Evolutionary conservation across 1,140 invertebrate genomes (phyloP), one percentile per base, ranked within the genome.

Genomic region (Dendroctonus ponderosae): DNA sequence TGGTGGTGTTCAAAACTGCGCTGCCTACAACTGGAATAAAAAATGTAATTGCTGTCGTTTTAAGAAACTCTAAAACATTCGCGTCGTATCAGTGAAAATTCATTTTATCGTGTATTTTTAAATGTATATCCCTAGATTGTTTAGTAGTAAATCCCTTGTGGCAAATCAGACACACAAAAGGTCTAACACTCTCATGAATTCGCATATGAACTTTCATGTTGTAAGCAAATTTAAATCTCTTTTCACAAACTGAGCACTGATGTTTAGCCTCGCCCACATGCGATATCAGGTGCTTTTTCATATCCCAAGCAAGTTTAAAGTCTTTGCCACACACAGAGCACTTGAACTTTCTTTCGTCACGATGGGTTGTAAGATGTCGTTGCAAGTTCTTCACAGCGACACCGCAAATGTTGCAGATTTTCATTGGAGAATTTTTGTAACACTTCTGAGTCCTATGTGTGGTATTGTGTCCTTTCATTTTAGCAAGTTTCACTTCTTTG

Each of bases 131-230:
- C 39, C 66, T 71, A 26, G 44, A 68, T 41, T 68, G 69, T 51
- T 71, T 71, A 2, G 66, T 71, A 5, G 70, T 68, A 39, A 71
- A 68, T 11, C 52, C 83, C 73, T 89, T 89, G 3, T 86, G 84
- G 75, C 89, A 90, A 15, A 85, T 79, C 5, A 81, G 75, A 78
- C 89, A 91, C 50, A 85, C 81, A 75, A 86, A 90, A 4, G 88
- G 88, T 71, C 89, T 89, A 71, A 89, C 86, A 3, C 86, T 87
- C 0, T 87, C 87, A 69, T 90, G 87, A 52, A 79, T 83, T 11
- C 86, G 77, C 84, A 88, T 85, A 71, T 91, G 89, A 6, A 70
- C 67, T 43, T 68, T 72, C 15, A 72, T 54, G 43, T 70, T 69
- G 14, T 69, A 69, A 11, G 49, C 62, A 8, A 64, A 60, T 7